phyloP scores from a whole-genome alignment of 2,888 invertebrate species.

The Sphaeridia pumilis region DNA sequence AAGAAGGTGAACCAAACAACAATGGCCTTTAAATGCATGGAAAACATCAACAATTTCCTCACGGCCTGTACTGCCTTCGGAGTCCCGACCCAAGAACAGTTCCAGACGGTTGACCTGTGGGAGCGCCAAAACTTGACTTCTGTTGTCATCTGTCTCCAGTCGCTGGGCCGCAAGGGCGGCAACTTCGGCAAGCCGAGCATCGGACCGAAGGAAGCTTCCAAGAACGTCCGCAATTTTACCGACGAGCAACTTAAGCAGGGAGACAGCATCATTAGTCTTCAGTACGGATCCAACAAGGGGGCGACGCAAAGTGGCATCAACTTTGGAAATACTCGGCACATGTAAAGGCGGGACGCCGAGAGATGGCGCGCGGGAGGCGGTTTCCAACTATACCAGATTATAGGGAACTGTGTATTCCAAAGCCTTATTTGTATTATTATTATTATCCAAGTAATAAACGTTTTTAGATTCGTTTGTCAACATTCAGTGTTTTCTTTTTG shows the following conservation, averaged over 20 bases:
- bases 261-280: slow-evolving; percentile 82
- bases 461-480: too few relatives aligned
- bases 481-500: too few relatives aligned
- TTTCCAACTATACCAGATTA: neutral
- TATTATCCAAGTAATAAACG: too few relatives aligned
- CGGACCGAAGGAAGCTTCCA: slow-evolving; percentile 93
- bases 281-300: slow-evolving; percentile 96
- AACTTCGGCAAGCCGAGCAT: slow-evolving; percentile 75
- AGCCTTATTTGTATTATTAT: neutral
- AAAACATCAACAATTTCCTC: slow-evolving; percentile 90
- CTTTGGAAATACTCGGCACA: slow-evolving; percentile 93
- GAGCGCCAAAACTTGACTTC: slow-evolving; percentile 92
- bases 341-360: slow-evolving; percentile 56
- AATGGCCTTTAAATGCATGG: slow-evolving; percentile 97
- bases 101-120: slow-evolving; percentile 59
- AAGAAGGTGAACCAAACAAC: slow-evolving; percentile 84
- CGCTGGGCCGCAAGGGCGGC: slow-evolving; percentile 71
- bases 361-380: neutral
- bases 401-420: neutral
- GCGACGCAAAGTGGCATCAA: slow-evolving; percentile 93
- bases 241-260: slow-evolving; percentile 90
- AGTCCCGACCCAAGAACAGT: slow-evolving; percentile 79
- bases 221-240: slow-evolving; percentile 83
- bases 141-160: slow-evolving; percentile 87
- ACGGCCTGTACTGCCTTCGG: slow-evolving; percentile 73